Evolutionary conservation across 2,888 invertebrate species (phyloP), one percentile per base, ranked within the genome.

Genomic region (Caenorhabditis drosophilae): DNA sequence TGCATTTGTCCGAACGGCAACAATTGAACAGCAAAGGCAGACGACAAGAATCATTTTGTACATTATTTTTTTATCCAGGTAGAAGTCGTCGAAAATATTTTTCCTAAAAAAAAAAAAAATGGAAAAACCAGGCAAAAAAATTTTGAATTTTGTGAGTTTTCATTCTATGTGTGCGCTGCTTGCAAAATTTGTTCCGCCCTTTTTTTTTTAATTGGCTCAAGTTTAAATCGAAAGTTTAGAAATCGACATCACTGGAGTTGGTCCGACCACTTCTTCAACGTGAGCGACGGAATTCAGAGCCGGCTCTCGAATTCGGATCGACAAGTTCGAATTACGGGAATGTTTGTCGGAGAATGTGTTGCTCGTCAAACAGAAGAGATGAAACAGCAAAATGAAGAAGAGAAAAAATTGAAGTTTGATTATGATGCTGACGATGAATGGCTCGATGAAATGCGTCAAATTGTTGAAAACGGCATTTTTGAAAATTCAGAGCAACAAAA

Each of bases 341-440:
- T 47, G 47, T 34, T 34, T 34, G 23, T 47, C 15, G 35, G 47
- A 4, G 34, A 47, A 35, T 45, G 26, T 9, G 25, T 27, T 9
- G 2, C 4, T 1, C 15, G 15, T 26, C 18, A 15, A 27, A n/a
- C 6, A 15, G 27, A 45, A 7, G 47, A 31, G 11, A 35, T 20
- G 12, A 31, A 47, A 47, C 15, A 15, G 44, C 18, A 15, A 27
- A n/a, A 16, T 36, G 27, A 45, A 7, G 47, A 31, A n/a, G 47
- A 34, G 12, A 31, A 47, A 47, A 20, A 18, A 2, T 47, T 47
- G 25, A 47, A 34, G 22, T 47, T 47, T 22, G 47, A 47, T 12
- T 47, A 47, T 18, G 20, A 23, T 25, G 26, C 51, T 20, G 38
- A 45, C 15, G 55, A 31, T 9, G n/a, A n/a, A n/a, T 41, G 52